Percentiles rank a stretch among this genome's conserved stretches.
Evolutionary conservation across 2,113 vertebrate species (phyloP).

Genomic region (Alouatta palliata): DNA sequence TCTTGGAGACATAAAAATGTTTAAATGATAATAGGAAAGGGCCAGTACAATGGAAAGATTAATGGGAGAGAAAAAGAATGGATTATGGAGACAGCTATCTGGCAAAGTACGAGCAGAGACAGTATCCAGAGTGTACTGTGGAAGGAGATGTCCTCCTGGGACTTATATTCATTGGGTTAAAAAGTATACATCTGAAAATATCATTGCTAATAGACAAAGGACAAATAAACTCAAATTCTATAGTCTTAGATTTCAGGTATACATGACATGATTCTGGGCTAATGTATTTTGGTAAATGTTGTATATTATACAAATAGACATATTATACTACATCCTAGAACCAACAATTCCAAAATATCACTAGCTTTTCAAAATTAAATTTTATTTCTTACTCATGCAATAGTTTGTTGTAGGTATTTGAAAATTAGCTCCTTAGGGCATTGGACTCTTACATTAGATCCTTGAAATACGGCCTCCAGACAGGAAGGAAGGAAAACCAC

Average conservation of each 20-base stretch:
- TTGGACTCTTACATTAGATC: neutral
- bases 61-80: neutral
- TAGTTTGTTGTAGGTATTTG: neutral
- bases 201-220: neutral
- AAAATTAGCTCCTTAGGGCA: neutral
- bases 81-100: neutral
- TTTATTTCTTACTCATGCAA: neutral
- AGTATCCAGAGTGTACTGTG: neutral
- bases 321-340: too few relatives aligned
- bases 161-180: neutral
- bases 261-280: neutral
- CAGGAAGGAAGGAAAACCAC: neutral
- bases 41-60: neutral
- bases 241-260: neutral
- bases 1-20: neutral
- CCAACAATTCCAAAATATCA: neutral
- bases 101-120: neutral
- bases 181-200: neutral
- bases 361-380: neutral
- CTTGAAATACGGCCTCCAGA: neutral
- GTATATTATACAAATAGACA: neutral
- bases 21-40: neutral
- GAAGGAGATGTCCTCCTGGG: neutral
- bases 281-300: neutral
- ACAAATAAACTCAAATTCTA: neutral